Evolutionary conservation across 2,113 vertebrate genomes (phyloP), one percentile per base, ranked within the genome.

Genomic region (Phyllopteryx taeniolatus): DNA sequence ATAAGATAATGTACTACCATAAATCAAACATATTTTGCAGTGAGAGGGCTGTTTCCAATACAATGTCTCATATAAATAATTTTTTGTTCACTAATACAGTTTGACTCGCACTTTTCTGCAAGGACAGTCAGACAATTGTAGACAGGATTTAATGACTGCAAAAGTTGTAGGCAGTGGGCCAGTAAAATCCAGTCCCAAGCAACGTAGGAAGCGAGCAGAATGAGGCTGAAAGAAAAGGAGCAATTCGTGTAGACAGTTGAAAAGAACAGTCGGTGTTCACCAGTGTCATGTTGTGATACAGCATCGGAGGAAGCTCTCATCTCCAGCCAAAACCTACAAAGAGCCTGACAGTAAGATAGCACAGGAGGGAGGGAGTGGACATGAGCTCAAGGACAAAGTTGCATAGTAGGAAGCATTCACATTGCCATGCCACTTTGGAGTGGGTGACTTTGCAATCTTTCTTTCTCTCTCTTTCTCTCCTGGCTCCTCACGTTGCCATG

Each of bases 241-340:
- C 83, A 77, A 91, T 76, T 80, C 56, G 31, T 66, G 67, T 15
- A 65, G 86, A 89, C 84, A 89, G 83, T 77, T 68, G 67, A 71
- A 86, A 81, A 84, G 75, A 75, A 60, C 73, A 81, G 77, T 77
- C 44, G 2, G 59, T 79, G 81, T 82, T 73, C 71, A 74, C 64
- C 49, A 66, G 70, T 79, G 87, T 86, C 79, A 72, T 79, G 72
- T 88, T 88, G 71, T 89, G 85, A 90, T 86, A 68, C 35, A 68
- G 43, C 79, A 72, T 89, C 86, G 85, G 74, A 57, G 63, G 19
- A 85, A 83, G 79, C 72, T 78, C 68, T 63, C 39, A 35, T 74
- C 51, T 64, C 43, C 59, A 76, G 75, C 75, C 66, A 19, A 77
- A 73, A 73, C 64, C 69, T 51, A 75, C 71, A 81, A 74, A 86